Evolutionary conservation across 2,797 vertebrate species (phyloP).

Genomic region (Sandelia bainsii): DNA sequence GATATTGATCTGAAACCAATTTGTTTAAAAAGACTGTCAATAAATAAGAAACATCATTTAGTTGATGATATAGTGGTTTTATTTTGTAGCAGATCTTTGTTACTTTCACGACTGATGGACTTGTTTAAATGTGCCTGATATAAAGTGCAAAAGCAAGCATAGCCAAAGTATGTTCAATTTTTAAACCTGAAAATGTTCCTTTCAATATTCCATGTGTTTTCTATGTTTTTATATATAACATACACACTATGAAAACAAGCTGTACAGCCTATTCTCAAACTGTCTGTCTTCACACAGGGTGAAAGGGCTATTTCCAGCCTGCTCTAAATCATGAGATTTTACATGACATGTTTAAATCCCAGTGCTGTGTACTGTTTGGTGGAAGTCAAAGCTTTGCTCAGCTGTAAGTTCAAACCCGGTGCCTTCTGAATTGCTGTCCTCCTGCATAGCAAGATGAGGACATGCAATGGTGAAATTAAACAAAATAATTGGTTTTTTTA

Average conservation of each 20-base stretch:
- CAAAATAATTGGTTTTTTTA: background rate
- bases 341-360: conserved; percentile 64
- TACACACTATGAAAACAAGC: conserved; percentile 24
- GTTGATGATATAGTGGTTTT: too few species aligned
- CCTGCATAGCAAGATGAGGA: conserved; percentile 10
- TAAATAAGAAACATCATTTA: background rate
- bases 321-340: conserved; percentile 67
- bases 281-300: conserved; percentile 53
- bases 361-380: conserved; percentile 38
- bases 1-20: background rate
- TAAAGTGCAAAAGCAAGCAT: background rate
- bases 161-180: conserved; percentile 10
- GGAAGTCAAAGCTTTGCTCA: conserved; percentile 41
- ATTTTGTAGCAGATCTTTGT: too few species aligned
- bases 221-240: conserved; percentile 17
- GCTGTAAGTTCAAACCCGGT: conserved; percentile 47
- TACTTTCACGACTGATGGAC: too few species aligned
- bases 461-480: background rate
- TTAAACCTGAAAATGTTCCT: conserved; percentile 7
- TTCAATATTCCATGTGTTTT: conserved; percentile 12
- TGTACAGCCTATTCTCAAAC: conserved; percentile 52
- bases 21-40: background rate
- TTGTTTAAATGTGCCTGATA: background rate
- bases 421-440: conserved; percentile 2
- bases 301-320: conserved; percentile 51